Conservation (phyloP, 1,140 invertebrate species). For the Helicoverpa zea region DNA sequence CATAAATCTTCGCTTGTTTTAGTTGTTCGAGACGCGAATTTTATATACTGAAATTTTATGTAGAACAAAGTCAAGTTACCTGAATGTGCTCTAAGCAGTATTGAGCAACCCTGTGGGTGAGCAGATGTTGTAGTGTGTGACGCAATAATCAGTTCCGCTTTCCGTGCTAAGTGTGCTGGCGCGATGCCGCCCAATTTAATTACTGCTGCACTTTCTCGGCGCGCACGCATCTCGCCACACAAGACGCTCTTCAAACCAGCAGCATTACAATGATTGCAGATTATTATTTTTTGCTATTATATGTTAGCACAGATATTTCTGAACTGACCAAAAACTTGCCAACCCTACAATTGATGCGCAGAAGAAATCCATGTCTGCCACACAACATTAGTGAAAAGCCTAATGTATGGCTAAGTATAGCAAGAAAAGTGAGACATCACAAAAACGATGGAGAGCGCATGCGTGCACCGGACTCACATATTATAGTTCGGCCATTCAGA, state of each 20-base stretch:
- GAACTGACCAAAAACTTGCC: background rate
- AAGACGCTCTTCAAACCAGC: background rate
- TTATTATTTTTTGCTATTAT: background rate
- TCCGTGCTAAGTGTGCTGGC: constrained; percentile 48
- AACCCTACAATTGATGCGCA: background rate
- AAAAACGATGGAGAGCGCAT: background rate
- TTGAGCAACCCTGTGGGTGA: constrained; percentile 31
- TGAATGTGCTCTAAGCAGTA: background rate
- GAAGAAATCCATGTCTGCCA: background rate
- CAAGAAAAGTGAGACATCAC: background rate
- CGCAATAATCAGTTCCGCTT: constrained; percentile 54
- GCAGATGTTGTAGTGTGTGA: constrained; percentile 48
- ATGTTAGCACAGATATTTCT: background rate
- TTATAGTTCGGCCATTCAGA: no score
- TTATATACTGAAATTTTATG: no score
- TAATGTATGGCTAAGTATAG: background rate
- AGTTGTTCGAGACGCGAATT: no score
- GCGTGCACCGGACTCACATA: background rate
- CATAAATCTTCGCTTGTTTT: no score
- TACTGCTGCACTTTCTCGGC: constrained; percentile 52
- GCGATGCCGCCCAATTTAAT: constrained; percentile 46
- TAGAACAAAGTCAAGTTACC: no score
- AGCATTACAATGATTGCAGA: background rate
- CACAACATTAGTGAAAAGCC: background rate
- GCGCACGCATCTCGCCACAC: constrained; percentile 39